These are phyloP conservation scores for Coremacera marginata DNA, from an alignment of 2,888 invertebrate genomes.

Conservation along the genomic window DNA sequence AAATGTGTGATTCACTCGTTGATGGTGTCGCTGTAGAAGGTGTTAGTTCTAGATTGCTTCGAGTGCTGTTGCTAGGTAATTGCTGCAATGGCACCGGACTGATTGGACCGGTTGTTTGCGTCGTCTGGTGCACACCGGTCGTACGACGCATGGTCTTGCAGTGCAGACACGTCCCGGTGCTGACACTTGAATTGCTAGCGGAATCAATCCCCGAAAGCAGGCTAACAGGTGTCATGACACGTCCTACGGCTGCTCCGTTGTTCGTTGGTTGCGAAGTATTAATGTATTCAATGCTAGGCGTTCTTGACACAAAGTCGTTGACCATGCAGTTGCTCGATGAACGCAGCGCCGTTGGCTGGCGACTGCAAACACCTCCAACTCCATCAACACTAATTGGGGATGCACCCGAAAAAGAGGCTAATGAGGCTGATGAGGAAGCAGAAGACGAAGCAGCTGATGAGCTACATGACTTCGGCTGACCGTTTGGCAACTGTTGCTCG, in stretches of 20 bases:
- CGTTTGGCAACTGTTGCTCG: constrained; percentile 27
- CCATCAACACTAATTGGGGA: constrained; percentile 10
- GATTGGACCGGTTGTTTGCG: constrained; percentile 69
- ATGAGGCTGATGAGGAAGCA: constrained; percentile 17
- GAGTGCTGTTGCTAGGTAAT: constrained; percentile 19
- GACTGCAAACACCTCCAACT: constrained; percentile 24
- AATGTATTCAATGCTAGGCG: constrained; percentile 56
- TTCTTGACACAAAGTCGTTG: constrained; percentile 52
- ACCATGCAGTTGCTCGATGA: constrained; percentile 40
- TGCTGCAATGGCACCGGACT: constrained; percentile 66
- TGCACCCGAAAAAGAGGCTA: constrained; percentile 18
- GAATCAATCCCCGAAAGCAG: constrained; percentile 39
- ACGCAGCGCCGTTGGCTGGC: constrained; percentile 9
- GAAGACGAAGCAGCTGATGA: constrained; percentile 19
- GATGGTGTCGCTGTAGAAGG: constrained; percentile 51
- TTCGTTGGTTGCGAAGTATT: constrained; percentile 41
- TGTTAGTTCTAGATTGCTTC: constrained; percentile 27
- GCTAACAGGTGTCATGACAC: constrained; percentile 55
- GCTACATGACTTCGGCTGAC: not conserved
- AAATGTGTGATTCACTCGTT: constrained; percentile 54
- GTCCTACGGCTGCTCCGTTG: constrained; percentile 46
- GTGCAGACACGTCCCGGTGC: constrained; percentile 65
- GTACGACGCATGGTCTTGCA: constrained; percentile 68
- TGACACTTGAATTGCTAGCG: constrained; percentile 42
- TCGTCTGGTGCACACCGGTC: constrained; percentile 69